These are phyloP conservation scores for Pseudopodoces humilis DNA, from an alignment of 2,113 vertebrate species.

Conservation along the genomic window DNA sequence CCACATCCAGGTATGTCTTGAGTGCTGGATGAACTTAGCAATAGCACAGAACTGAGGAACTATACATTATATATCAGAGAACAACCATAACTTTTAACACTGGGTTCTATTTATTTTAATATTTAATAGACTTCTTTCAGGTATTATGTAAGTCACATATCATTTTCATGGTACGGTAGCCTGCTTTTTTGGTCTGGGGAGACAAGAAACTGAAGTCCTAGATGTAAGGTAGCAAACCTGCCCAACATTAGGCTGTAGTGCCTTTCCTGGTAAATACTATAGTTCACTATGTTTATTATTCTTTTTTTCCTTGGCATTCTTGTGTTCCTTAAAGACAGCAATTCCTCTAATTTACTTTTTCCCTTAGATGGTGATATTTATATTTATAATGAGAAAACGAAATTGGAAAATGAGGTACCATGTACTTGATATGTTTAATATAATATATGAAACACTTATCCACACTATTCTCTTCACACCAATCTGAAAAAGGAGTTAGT, in stretches of 20 bases:
- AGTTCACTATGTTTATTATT: background rate
- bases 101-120: background rate
- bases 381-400: background rate
- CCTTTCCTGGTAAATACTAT: background rate
- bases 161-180: background rate
- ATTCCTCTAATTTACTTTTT: background rate
- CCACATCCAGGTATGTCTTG: background rate
- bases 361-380: background rate
- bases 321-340: background rate
- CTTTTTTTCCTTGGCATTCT: rapidly evolving
- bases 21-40: background rate
- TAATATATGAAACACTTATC: background rate
- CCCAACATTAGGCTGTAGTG: background rate
- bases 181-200: background rate
- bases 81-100: background rate
- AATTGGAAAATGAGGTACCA: background rate
- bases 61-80: background rate
- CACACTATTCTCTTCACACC: background rate
- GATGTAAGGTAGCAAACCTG: background rate
- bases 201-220: background rate
- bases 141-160: background rate
- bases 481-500: background rate
- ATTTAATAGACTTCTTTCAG: background rate
- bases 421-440: background rate
- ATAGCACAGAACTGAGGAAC: background rate